Evolutionary conservation across 64 coral and sea anemone genomes (phyloP), one percentile per base, ranked within the genome.

Genomic region (Pocillopora verrucosa): DNA sequence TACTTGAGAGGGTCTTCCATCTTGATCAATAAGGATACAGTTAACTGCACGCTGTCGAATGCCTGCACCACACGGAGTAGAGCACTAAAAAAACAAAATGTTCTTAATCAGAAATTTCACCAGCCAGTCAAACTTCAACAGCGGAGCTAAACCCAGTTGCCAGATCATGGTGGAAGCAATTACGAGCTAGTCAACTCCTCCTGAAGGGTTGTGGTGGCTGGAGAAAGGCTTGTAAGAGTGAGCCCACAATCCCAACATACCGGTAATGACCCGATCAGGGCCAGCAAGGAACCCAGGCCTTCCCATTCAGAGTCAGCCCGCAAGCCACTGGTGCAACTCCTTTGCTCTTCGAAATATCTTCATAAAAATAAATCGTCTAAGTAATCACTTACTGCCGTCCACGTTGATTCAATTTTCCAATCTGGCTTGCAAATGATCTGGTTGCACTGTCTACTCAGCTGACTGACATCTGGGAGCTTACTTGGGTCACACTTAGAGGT

Each of bases 31-130:
- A 37, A 77, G 36, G 10, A 77, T 77, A 17, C 75, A 77, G 11
- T 16, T 56, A 22, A 77, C 36, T 58, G 16, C 2, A 56, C 75
- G 75, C 15, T 56, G 37, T 77, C 75, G 75, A 45, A 77, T 56
- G 36, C 75, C 75, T 19, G 75, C 10, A n/a, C 75, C 75, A 20
- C 75, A 77, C 2, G 75, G 75, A 77, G 75, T 77, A 36, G 75
- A 77, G 22, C 75, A 77, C 75, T 77, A 45, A 4, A 56, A 56
- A 17, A 19, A 57, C 56, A 19, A 77, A 36, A 4, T 30, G 30
- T 30, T 30, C 30, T 30, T 30, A 30, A 6, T 0, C 15, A 13
- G 36, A 70, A 25, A 11, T 17, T 70, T 11, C 24, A 69, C 20
- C 3, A 51, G 41, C 3, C 3, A 51, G 41, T 51, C 3, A 4